Conservation (phyloP, 2,888 invertebrate species). For the Aethes cnicana region DNA sequence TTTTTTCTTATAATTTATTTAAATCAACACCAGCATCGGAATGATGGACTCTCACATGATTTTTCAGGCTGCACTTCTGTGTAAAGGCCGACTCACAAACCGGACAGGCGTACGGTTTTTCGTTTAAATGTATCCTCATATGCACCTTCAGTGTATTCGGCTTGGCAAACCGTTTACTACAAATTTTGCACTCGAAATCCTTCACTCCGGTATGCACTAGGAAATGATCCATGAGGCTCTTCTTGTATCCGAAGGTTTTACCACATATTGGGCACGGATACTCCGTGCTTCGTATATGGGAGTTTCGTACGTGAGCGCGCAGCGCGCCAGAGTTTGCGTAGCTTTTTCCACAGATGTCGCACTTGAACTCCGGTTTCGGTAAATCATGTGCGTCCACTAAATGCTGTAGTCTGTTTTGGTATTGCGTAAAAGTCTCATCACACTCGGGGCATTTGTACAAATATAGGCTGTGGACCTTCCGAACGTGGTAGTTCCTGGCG, state of each 20-base stretch:
- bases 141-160: conserved; percentile 45
- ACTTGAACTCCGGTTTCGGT: conserved; percentile 36
- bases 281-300: conserved; percentile 34
- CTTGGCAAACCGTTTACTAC: conserved; percentile 52
- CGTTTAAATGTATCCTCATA: conserved; percentile 48
- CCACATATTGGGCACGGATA: conserved; percentile 36
- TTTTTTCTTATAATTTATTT: conserved; percentile 3
- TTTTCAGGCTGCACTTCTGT: conserved; percentile 50
- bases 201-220: conserved; percentile 42
- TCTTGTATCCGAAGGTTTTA: conserved; percentile 35
- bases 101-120: conserved; percentile 43
- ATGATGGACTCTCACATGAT: conserved; percentile 41
- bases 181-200: conserved; percentile 61
- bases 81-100: conserved; percentile 47
- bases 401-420: conserved; percentile 36
- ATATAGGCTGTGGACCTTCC: conserved; percentile 38
- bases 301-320: conserved; percentile 33
- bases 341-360: conserved; percentile 34
- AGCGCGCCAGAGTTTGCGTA: conserved; percentile 35
- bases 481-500: conserved; percentile 36
- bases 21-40: conserved; percentile 6
- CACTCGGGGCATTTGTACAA: conserved; percentile 38
- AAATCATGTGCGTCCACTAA: conserved; percentile 33
- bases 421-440: conserved; percentile 32
- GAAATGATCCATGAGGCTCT: conserved; percentile 36